Conservation (phyloP, 2,113 vertebrate genomes). For the Datnioides undecimradiatus region DNA sequence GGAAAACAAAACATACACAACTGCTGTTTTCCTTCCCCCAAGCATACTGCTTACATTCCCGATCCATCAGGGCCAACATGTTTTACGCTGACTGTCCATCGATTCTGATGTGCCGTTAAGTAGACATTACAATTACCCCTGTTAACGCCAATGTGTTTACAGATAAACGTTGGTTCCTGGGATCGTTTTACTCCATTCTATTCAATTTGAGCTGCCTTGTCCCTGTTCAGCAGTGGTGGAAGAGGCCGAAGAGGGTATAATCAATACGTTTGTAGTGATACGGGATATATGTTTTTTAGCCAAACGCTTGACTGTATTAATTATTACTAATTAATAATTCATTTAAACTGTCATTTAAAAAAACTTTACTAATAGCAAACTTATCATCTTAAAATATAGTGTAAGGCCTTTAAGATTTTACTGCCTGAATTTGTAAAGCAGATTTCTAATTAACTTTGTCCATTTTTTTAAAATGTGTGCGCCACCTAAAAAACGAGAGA, state of each 20-base stretch:
- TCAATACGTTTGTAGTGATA: neutral
- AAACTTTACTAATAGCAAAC: no score
- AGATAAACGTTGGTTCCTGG: neutral
- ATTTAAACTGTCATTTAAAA: no score
- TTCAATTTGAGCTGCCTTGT: neutral
- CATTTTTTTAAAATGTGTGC: no score
- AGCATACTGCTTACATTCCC: neutral
- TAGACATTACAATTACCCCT: neutral
- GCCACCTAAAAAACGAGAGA: no score
- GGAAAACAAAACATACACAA: neutral
- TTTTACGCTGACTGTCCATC: neutral
- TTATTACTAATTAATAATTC: no score
- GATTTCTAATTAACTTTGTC: no score
- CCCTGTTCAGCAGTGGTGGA: neutral
- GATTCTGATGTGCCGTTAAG: slow-evolving; percentile 18
- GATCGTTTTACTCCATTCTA: neutral
- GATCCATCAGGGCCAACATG: neutral
- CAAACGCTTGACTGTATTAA: no score
- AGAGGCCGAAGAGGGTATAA: neutral
- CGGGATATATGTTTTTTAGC: no score
- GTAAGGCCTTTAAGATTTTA: no score
- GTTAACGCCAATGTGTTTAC: slow-evolving; percentile 1
- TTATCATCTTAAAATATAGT: no score
- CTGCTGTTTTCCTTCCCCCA: neutral
- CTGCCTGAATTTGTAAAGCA: no score